Conservation (phyloP, 2,888 invertebrate genomes). For the Exephanes ischioxanthus region DNA sequence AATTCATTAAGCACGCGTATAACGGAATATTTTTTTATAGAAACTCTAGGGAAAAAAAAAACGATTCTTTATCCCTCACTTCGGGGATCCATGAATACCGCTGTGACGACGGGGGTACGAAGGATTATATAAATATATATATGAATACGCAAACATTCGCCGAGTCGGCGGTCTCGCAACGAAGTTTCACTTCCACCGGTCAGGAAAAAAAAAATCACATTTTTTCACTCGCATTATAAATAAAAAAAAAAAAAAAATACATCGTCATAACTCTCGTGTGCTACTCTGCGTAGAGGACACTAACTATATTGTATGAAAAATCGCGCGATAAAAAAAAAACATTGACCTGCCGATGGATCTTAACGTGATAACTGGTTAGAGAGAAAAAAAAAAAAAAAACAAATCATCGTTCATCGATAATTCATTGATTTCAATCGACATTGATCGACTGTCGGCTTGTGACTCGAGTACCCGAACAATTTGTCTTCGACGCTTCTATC, state of each 20-base stretch:
- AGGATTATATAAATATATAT: slow-evolving; percentile 14
- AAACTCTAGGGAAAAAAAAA: slow-evolving; percentile 20
- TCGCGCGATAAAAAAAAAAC: slow-evolving; percentile 46
- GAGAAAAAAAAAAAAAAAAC: slow-evolving; percentile 36
- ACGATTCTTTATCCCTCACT: slow-evolving; percentile 35
- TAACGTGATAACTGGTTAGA: slow-evolving; percentile 58
- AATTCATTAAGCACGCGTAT: slow-evolving; percentile 47
- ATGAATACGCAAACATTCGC: slow-evolving; percentile 34
- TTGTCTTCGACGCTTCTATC: slow-evolving; percentile 9
- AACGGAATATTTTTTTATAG: slow-evolving; percentile 62
- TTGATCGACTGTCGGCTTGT: slow-evolving; percentile 56
- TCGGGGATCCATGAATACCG: slow-evolving; percentile 43
- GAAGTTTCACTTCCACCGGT: slow-evolving; percentile 56
- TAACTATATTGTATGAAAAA: slow-evolving; percentile 47
- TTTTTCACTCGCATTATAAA: slow-evolving; percentile 52
- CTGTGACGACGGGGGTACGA: slow-evolving; percentile 24
- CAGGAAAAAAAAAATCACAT: slow-evolving; percentile 36
- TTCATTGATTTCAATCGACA: slow-evolving; percentile 53
- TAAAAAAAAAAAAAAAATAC: slow-evolving; percentile 39
- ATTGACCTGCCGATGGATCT: slow-evolving; percentile 59
- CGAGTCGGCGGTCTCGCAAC: slow-evolving; percentile 48
- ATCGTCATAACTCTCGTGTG: slow-evolving; percentile 44
- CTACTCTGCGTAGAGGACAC: slow-evolving; percentile 40
- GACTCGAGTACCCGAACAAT: slow-evolving; percentile 7
- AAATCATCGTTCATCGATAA: slow-evolving; percentile 51